Evolutionary conservation across 2,888 invertebrate species (phyloP).

Genomic region (Ophraella communa): DNA sequence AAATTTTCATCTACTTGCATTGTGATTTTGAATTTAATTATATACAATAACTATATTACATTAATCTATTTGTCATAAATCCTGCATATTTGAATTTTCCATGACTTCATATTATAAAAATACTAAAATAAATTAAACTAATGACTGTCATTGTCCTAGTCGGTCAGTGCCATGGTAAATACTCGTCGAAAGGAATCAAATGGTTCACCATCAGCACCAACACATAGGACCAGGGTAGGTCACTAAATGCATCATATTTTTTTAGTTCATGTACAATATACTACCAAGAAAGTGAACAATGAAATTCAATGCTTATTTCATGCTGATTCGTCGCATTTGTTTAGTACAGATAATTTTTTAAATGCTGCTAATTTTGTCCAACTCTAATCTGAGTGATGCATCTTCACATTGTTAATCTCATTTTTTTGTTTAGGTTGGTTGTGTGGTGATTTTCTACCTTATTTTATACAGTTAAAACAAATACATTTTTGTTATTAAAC

Average conservation of each 20-base stretch:
- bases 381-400: neutral
- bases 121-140: neutral
- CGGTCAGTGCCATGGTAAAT: conserved; percentile 51
- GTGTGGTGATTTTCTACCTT: neutral
- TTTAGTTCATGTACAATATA: conserved; percentile 1
- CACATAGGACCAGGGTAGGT: conserved; percentile 56
- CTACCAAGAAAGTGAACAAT: too few relatives aligned
- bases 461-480: neutral
- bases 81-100: conserved; percentile 4
- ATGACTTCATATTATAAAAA: neutral
- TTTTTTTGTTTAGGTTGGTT: neutral
- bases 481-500: too few relatives aligned
- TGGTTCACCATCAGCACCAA: conserved; percentile 52
- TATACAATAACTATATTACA: too few relatives aligned
- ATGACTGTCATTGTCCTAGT: conserved; percentile 26
- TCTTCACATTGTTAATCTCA: too few relatives aligned
- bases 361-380: neutral
- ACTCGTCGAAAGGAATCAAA: conserved; percentile 57
- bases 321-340: neutral
- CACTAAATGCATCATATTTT: neutral
- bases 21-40: too few relatives aligned
- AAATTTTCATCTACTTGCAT: too few relatives aligned
- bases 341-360: too few relatives aligned
- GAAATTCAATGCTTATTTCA: neutral
- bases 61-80: neutral